Base-by-base conservation (phyloP, 2,888 invertebrate species). In the Hanleya hanleyi region DNA sequence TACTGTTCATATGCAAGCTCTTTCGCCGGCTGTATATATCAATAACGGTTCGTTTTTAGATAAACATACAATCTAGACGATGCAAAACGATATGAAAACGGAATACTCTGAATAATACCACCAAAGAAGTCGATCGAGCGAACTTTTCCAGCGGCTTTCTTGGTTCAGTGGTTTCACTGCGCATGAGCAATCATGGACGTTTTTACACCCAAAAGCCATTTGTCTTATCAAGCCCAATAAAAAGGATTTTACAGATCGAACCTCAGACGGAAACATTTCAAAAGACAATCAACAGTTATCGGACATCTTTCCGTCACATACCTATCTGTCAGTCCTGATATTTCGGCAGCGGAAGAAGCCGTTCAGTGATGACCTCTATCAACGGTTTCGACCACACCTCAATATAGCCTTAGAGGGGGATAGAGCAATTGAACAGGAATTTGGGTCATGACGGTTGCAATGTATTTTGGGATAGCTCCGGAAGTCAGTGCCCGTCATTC, bases 351-450 rank as follows among this genome's bases (percentile, higher is more conserved):
- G 32, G 22, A 57, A 57, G 57, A 57, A 57, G 57, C 29, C 29
- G 57, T 57, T 57, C 29, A 57, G 57, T n/a, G n/a, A 22, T 57
- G 57, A 4, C 57, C 57, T 57, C 67, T 71, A 75, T 76, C 81
- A 81, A 80, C 74, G 79, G 79, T 15, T 77, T 74, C 73, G 82
- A 81, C 84, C 85, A 85, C 86, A 85, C 84, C 85, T 85, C 84
- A 82, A 86, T 82, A 83, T 73, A 72, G 70, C 36, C 68, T 76
- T 78, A 83, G 83, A 84, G 86, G 83, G 85, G 82, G 85, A 74
- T 82, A 76, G 68, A 67, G 73, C 72, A 79, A 82, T 78, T 81
- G 77, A 68, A 68, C 36, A 50, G 69, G 71, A 57, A 57, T 57
- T 57, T 57, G 9, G 57, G 57, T 57, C 57, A 57, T 22, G 57